Evolutionary conservation across 1,140 invertebrate species (phyloP).

Genomic region (Cotesia typhae): DNA sequence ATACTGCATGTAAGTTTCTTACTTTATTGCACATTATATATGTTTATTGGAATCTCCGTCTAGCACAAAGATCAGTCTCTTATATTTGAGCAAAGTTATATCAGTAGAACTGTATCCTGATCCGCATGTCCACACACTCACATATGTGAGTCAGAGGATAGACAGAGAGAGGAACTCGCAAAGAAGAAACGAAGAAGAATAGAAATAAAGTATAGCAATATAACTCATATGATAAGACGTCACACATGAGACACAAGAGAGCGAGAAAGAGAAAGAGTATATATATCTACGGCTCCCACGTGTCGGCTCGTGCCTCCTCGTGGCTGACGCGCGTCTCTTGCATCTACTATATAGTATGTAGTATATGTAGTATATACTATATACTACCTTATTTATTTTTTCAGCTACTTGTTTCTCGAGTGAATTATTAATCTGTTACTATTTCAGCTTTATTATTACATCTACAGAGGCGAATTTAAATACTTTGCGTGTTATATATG

Average conservation of each 20-base stretch:
- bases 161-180: too few relatives aligned
- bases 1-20: too few relatives aligned
- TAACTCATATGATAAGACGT: slow-evolving; percentile 46
- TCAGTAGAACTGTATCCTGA: too few relatives aligned
- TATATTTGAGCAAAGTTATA: too few relatives aligned
- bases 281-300: slow-evolving; percentile 50
- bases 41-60: too few relatives aligned
- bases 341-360: slow-evolving; percentile 22
- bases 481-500: neutral
- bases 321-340: slow-evolving; percentile 42
- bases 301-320: slow-evolving; percentile 55
- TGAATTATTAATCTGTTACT: neutral
- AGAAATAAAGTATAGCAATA: too few relatives aligned
- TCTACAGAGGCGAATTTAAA: neutral
- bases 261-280: slow-evolving; percentile 20
- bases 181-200: too few relatives aligned
- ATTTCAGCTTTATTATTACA: neutral
- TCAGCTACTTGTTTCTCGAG: slow-evolving; percentile 9
- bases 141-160: too few relatives aligned
- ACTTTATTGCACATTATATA: too few relatives aligned
- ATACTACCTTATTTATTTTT: slow-evolving; percentile 19
- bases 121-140: too few relatives aligned
- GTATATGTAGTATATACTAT: too few relatives aligned
- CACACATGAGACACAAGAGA: slow-evolving; percentile 30
- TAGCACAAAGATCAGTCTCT: too few relatives aligned